Conservation (phyloP, 1,140 invertebrate genomes). For the Drosophila pseudoobscura region DNA sequence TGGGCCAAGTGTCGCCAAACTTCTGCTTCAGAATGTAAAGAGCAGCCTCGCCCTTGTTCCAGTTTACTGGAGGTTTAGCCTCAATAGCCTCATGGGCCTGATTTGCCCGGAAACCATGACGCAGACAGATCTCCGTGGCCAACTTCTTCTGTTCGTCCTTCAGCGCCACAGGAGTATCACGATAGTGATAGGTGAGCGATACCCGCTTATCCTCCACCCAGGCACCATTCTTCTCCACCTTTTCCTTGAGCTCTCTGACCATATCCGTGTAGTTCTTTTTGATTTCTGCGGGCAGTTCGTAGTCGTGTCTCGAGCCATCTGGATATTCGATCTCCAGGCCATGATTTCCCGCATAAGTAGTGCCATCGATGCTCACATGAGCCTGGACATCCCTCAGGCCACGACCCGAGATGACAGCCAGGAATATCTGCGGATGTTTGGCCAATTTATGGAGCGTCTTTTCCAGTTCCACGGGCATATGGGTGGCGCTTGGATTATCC, state of each 20-base stretch:
- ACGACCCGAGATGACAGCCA: constrained; percentile 93
- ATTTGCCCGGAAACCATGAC: constrained; percentile 89
- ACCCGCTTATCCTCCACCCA: constrained; percentile 96
- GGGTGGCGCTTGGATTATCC: constrained; percentile 93
- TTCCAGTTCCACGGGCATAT: constrained; percentile 91
- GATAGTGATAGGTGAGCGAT: constrained; percentile 94
- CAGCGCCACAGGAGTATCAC: constrained; percentile 89
- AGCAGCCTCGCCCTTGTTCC: constrained; percentile 94
- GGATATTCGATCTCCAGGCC: constrained; percentile 94
- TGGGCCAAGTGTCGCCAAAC: constrained; percentile 93
- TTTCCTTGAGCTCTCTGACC: constrained; percentile 90
- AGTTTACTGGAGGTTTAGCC: constrained; percentile 93
- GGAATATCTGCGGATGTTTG: constrained; percentile 92
- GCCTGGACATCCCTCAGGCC: constrained; percentile 93
- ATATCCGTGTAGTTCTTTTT: constrained; percentile 91
- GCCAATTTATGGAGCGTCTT: constrained; percentile 90
- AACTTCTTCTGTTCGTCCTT: constrained; percentile 86
- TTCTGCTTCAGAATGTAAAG: constrained; percentile 94
- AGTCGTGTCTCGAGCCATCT: constrained; percentile 94
- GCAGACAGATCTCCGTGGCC: constrained; percentile 89
- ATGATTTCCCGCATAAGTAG: constrained; percentile 96
- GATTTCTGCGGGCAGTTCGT: constrained; percentile 92
- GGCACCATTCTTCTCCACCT: constrained; percentile 91
- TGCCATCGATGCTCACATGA: constrained; percentile 93
- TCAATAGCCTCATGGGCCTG: constrained; percentile 93